These are phyloP conservation scores for Stichodactyla mertensii DNA, from an alignment of 64 coral and sea anemone species.

Conservation along the genomic window DNA sequence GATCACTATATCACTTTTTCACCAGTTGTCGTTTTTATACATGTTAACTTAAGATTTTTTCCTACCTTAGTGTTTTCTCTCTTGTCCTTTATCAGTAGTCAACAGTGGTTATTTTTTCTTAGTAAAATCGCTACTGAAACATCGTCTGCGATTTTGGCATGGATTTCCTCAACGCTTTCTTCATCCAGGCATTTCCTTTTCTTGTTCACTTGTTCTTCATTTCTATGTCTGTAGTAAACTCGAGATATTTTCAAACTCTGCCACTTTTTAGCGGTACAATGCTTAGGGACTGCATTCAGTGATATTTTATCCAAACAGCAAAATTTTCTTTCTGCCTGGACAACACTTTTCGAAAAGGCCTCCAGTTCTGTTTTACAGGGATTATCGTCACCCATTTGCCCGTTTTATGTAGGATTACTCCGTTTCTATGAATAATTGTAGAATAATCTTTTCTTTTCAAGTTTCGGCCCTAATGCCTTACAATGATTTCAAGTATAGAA, in stretches of 20 bases:
- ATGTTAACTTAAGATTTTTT: too few species aligned
- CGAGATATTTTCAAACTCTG: background rate
- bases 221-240: background rate
- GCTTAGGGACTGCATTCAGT: background rate
- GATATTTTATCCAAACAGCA: background rate
- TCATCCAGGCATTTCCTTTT: background rate
- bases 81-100: background rate
- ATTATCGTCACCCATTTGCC: background rate
- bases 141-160: background rate
- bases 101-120: background rate
- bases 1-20: too few species aligned
- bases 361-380: background rate
- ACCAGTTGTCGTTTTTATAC: too few species aligned
- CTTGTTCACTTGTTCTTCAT: background rate
- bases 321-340: background rate
- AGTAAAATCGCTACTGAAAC: background rate
- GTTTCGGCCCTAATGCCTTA: too few species aligned
- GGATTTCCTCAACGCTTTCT: background rate
- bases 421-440: too few species aligned
- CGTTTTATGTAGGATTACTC: too few species aligned
- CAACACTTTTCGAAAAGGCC: background rate
- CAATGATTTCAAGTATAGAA: too few species aligned
- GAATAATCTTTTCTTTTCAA: too few species aligned
- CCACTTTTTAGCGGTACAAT: background rate
- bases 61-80: background rate